Evolutionary conservation across 2,797 vertebrate species (phyloP).

Genomic region (Limosa lapponica): DNA sequence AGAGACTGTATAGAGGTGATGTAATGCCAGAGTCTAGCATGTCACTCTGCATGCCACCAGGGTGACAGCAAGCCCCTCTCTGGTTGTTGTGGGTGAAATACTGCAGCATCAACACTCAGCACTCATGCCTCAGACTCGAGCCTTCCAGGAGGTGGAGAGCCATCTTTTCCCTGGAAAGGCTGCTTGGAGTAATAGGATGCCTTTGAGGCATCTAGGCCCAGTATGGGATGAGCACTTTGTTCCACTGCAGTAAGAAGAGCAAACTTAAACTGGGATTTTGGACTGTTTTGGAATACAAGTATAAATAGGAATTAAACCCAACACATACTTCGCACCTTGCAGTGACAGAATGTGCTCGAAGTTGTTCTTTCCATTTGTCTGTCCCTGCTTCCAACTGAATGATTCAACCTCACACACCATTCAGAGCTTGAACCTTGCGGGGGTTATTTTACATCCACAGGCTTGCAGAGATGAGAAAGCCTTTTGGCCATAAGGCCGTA

Average conservation of each 20-base stretch:
- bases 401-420: slow-evolving; percentile 11
- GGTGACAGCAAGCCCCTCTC: neutral
- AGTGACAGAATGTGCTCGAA: slow-evolving; percentile 22
- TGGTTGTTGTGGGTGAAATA: neutral
- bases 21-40: neutral
- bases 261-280: neutral
- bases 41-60: neutral
- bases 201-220: neutral
- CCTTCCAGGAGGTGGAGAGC: neutral
- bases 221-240: neutral
- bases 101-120: rapidly evolving
- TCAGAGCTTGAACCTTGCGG: neutral
- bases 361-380: slow-evolving; percentile 47
- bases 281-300: neutral
- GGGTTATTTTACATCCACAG: slow-evolving; percentile 11
- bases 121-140: rapidly evolving
- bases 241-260: neutral
- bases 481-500: neutral
- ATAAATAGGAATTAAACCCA: slow-evolving; percentile 12
- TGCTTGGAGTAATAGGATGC: neutral
- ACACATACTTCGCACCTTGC: slow-evolving; percentile 15
- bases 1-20: neutral
- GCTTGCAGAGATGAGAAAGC: slow-evolving; percentile 2
- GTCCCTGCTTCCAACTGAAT: slow-evolving; percentile 29
- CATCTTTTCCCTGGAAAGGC: neutral